Evolutionary conservation across 2,797 vertebrate genomes (phyloP).

Genomic region (Sebastes iracundus): DNA sequence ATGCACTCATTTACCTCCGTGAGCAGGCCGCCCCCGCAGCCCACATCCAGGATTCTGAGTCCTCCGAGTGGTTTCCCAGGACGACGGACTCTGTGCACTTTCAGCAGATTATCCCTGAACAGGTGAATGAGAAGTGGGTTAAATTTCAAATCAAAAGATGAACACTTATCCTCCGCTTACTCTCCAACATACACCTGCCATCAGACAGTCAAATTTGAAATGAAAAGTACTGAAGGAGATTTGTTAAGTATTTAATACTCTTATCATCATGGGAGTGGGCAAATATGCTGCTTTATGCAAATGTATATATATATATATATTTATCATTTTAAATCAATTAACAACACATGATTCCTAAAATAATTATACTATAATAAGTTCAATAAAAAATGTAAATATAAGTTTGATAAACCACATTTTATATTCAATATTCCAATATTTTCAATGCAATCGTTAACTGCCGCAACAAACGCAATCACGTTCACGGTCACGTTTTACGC

Average conservation of each 20-base stretch:
- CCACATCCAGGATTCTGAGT: constrained; percentile 90
- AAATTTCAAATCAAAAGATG: background rate
- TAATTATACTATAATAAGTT: too few species aligned
- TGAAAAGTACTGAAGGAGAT: background rate
- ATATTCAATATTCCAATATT: too few species aligned
- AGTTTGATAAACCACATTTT: too few species aligned
- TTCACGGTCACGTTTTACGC: too few species aligned
- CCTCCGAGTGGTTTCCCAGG: constrained; percentile 87
- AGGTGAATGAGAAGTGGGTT: background rate
- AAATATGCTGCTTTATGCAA: too few species aligned
- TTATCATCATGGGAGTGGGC: too few species aligned
- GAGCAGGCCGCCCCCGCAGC: constrained; percentile 95
- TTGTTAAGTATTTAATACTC: too few species aligned
- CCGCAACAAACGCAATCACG: too few species aligned
- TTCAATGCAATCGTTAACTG: too few species aligned
- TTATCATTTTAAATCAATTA: too few species aligned
- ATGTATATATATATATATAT: rapidly evolving
- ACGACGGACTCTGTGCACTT: constrained; percentile 73
- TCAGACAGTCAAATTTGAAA: background rate
- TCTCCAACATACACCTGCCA: background rate
- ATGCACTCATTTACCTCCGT: constrained; percentile 85
- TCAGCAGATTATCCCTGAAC: constrained; percentile 92
- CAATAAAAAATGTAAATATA: too few species aligned
- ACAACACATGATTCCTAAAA: too few species aligned
- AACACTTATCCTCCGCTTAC: background rate